Percentiles rank a stretch among this genome's conserved stretches.
Conservation (phyloP, 2,888 invertebrate genomes). For the Esperia sulphurella region DNA sequence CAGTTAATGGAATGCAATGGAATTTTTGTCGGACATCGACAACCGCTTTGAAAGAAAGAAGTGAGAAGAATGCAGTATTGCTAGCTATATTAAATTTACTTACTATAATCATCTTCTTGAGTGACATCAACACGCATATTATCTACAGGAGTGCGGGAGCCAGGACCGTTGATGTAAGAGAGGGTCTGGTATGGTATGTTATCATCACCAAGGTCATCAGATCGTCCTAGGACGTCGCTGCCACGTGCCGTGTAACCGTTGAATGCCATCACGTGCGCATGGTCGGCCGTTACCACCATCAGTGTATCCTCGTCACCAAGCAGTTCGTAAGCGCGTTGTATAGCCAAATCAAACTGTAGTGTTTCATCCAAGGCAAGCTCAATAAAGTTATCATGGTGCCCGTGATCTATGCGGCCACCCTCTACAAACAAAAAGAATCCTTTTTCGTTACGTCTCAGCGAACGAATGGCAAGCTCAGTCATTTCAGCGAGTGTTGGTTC, state of each 20-base stretch:
- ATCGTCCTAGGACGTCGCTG: constrained; percentile 27
- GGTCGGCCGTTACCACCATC: constrained; percentile 85
- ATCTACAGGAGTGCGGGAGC: constrained; percentile 15
- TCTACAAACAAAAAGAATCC: constrained; percentile 86
- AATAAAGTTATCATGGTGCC: constrained; percentile 75
- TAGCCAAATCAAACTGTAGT: constrained; percentile 77
- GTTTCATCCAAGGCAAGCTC: constrained; percentile 81
- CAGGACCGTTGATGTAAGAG: constrained; percentile 33
- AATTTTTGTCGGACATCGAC: too few species aligned
- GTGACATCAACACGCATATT: constrained; percentile 55
- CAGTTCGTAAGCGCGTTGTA: constrained; percentile 47
- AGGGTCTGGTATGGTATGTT: constrained; percentile 25
- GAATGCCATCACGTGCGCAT: constrained; percentile 82
- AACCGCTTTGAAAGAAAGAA: too few species aligned
- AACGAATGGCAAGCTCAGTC: constrained; percentile 78
- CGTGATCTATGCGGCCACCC: constrained; percentile 78
- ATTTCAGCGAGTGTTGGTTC: constrained; percentile 46
- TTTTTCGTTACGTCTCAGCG: constrained; percentile 76
- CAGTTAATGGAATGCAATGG: too few species aligned
- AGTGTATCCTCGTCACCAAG: constrained; percentile 75
- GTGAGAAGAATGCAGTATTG: too few species aligned
- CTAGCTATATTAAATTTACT: constrained; percentile 26
- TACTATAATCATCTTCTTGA: constrained; percentile 20
- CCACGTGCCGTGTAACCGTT: constrained; percentile 80
- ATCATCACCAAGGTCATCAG: constrained; percentile 27